These are phyloP conservation scores for Pelosia muscerda DNA, from an alignment of 2,888 invertebrate species.

Conservation along the genomic window DNA sequence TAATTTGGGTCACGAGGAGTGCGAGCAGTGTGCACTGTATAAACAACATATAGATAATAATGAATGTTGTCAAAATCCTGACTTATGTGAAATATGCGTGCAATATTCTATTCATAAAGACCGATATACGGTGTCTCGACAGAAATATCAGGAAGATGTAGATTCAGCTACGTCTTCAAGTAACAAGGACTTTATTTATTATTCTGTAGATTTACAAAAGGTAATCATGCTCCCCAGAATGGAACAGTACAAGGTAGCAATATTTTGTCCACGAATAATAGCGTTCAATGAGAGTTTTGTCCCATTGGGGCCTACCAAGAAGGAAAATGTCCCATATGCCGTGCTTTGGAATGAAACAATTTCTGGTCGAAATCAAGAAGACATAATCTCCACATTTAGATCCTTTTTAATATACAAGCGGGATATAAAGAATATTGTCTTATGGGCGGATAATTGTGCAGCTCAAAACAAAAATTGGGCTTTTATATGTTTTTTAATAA, in stretches of 20 bases:
- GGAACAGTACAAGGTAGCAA: not conserved
- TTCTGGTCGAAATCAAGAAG: not conserved
- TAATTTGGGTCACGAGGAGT: slow-evolving; percentile 31
- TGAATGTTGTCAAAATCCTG: slow-evolving; percentile 14
- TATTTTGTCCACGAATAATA: not conserved
- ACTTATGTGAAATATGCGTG: slow-evolving; percentile 11
- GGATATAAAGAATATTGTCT: not conserved
- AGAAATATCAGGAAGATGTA: slow-evolving; percentile 24
- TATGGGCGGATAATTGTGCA: not conserved
- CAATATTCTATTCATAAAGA: slow-evolving; percentile 8
- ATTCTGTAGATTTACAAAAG: slow-evolving; percentile 1
- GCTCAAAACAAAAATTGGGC: too few relatives aligned
- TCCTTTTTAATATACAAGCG: slow-evolving; percentile 2
- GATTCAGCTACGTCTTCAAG: slow-evolving; percentile 6
- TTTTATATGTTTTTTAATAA: not conserved
- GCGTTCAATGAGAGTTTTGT: slow-evolving; percentile 1
- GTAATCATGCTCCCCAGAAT: not conserved
- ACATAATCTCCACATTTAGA: not conserved
- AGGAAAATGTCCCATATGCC: not conserved
- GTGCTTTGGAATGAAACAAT: not conserved
- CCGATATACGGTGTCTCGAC: slow-evolving; percentile 17
- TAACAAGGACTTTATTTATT: slow-evolving; percentile 18
- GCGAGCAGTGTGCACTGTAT: slow-evolving; percentile 12
- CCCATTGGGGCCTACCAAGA: not conserved
- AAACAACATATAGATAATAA: slow-evolving; percentile 8